Evolutionary conservation across 2,888 invertebrate species (phyloP).

Genomic region (Eupithecia insigniata): DNA sequence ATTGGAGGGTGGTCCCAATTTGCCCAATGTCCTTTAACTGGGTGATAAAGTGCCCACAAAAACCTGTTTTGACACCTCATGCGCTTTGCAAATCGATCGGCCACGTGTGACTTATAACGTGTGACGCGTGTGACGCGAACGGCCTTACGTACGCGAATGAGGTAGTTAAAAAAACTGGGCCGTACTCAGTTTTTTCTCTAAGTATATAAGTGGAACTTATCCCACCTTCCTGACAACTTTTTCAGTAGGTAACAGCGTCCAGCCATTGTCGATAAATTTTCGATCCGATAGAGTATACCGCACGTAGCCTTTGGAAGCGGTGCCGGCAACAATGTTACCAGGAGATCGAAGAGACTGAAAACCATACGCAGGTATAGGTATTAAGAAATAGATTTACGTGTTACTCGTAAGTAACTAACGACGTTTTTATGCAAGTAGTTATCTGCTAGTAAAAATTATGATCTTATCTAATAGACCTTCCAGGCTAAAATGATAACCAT

Average conservation of each 20-base stretch:
- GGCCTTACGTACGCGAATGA: neutral
- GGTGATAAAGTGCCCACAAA: neutral
- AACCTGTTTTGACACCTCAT: neutral
- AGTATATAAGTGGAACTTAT: neutral
- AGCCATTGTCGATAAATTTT: conserved; percentile 74
- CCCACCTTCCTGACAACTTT: conserved; percentile 76
- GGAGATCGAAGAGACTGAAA: neutral
- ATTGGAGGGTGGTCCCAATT: too few species aligned
- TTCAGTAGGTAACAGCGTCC: conserved; percentile 77
- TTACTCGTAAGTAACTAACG: too few species aligned
- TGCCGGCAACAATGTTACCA: conserved; percentile 40
- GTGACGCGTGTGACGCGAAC: too few species aligned
- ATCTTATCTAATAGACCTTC: too few species aligned
- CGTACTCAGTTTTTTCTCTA: neutral
- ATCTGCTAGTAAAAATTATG: too few species aligned
- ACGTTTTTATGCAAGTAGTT: too few species aligned
- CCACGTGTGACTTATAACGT: too few species aligned
- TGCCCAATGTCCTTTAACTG: too few species aligned
- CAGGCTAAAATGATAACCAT: too few species aligned
- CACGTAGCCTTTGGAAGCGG: conserved; percentile 58
- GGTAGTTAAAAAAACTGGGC: neutral
- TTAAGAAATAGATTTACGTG: too few species aligned
- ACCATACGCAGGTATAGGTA: neutral
- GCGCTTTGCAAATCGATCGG: too few species aligned
- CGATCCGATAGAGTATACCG: conserved; percentile 73